Conservation (phyloP, 2,888 invertebrate species). For the Ophraella communa region DNA sequence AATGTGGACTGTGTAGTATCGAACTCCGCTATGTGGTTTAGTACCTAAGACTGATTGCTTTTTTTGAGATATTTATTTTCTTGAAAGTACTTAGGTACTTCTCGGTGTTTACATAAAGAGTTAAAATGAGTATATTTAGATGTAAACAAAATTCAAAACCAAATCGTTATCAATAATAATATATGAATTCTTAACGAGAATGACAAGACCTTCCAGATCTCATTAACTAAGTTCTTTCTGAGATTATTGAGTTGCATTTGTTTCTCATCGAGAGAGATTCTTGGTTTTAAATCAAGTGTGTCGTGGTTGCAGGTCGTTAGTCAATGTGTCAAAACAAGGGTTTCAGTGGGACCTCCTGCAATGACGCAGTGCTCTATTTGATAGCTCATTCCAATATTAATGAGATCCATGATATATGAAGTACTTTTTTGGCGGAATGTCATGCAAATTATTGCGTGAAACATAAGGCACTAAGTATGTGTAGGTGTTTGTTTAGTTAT, state of each 20-base stretch:
- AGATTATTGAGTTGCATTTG: constrained; percentile 21
- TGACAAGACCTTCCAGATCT: constrained; percentile 11
- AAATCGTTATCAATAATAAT: too few relatives aligned
- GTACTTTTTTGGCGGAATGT: constrained; percentile 24
- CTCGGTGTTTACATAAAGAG: neutral
- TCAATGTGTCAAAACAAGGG: constrained; percentile 40
- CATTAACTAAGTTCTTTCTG: constrained; percentile 4
- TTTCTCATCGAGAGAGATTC: constrained; percentile 12
- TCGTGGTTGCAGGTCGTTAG: constrained; percentile 47
- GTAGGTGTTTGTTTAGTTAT: neutral
- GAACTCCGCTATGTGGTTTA: constrained; percentile 7
- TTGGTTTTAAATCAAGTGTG: constrained; percentile 32
- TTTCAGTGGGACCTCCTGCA: constrained; percentile 49
- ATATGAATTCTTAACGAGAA: too few relatives aligned
- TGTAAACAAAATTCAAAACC: too few relatives aligned
- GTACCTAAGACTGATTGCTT: neutral
- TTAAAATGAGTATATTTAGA: neutral
- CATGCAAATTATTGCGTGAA: constrained; percentile 16
- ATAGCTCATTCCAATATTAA: constrained; percentile 52
- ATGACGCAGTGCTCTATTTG: constrained; percentile 45
- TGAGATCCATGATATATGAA: constrained; percentile 47
- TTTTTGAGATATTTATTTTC: constrained; percentile 8
- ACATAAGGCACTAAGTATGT: neutral
- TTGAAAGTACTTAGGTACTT: neutral
- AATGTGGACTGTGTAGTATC: constrained; percentile 47